Evolutionary conservation across 92 coral and sea anemone species (phyloP).

Genomic region (Paragorgia papillata): DNA sequence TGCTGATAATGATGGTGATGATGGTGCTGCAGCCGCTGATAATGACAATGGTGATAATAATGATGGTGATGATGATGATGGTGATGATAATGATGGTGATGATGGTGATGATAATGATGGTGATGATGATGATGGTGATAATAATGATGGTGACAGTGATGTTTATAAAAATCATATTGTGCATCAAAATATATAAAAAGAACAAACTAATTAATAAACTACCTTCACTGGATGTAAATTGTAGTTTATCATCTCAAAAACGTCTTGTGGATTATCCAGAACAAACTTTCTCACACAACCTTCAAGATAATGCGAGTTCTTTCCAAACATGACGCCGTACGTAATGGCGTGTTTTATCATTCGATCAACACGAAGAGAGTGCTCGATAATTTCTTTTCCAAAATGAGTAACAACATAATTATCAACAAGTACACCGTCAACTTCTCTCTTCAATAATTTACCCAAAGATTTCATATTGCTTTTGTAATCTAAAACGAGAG

Average conservation of each 20-base stretch:
- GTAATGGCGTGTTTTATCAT: slow-evolving; percentile 85
- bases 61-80: too few relatives aligned
- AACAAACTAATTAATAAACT: not conserved
- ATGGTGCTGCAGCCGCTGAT: too few relatives aligned
- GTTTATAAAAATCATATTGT: not conserved
- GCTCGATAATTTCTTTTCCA: slow-evolving; percentile 60
- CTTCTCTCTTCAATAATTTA: slow-evolving; percentile 54
- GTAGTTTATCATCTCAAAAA: slow-evolving; percentile 75
- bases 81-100: too few relatives aligned
- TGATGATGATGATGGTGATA: too few relatives aligned
- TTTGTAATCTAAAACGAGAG: not conserved
- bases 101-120: too few relatives aligned
- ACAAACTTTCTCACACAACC: slow-evolving; percentile 69
- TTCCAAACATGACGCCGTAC: slow-evolving; percentile 74
- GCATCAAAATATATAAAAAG: not conserved
- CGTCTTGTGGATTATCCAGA: slow-evolving; percentile 82
- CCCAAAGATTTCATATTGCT: not conserved
- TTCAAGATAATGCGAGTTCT: slow-evolving; percentile 72
- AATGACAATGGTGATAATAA: too few relatives aligned
- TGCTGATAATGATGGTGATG: too few relatives aligned
- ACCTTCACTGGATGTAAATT: slow-evolving; percentile 82
- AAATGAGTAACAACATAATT: slow-evolving; percentile 77
- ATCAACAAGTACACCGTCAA: slow-evolving; percentile 89
- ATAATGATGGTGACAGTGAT: too few relatives aligned
- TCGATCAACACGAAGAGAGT: slow-evolving; percentile 81